Evolutionary conservation across 2,113 vertebrate species (phyloP).

Genomic region (Chiloscyllium plagiosum): DNA sequence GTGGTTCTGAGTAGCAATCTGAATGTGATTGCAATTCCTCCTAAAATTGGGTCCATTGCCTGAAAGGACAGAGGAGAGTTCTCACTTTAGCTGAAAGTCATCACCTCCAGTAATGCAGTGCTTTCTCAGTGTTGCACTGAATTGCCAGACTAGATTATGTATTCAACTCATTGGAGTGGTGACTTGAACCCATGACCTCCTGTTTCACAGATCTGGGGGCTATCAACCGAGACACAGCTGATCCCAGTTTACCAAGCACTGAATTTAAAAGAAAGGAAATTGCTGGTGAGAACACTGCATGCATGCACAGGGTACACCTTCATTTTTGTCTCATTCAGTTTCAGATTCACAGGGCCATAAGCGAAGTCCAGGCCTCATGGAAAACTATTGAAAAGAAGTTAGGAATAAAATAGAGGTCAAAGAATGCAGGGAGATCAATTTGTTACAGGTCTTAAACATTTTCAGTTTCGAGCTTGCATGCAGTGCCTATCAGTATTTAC

Average conservation of each 20-base stretch:
- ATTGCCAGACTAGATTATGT: not conserved
- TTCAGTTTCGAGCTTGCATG: not conserved
- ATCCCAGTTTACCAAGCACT: not conserved
- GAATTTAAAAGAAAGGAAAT: not conserved
- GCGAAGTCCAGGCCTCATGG: not conserved
- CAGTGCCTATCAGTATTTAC: not conserved
- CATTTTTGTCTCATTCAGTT: not conserved
- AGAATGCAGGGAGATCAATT: not conserved
- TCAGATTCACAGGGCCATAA: not conserved
- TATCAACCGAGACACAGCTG: not conserved
- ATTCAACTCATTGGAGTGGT: not conserved
- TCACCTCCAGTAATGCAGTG: not conserved
- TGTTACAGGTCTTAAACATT: not conserved
- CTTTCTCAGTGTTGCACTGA: not conserved
- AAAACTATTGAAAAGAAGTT: not conserved
- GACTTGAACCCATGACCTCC: not conserved
- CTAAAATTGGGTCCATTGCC: no score
- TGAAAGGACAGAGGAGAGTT: not conserved
- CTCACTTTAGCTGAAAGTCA: not conserved
- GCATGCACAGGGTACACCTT: not conserved
- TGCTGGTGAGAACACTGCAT: not conserved
- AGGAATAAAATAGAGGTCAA: not conserved
- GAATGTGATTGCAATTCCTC: no score
- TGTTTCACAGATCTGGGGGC: not conserved
- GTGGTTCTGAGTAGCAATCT: no score